Evolutionary conservation across 92 coral and sea anemone species (phyloP).

Genomic region (Desmophyllum pertusum): DNA sequence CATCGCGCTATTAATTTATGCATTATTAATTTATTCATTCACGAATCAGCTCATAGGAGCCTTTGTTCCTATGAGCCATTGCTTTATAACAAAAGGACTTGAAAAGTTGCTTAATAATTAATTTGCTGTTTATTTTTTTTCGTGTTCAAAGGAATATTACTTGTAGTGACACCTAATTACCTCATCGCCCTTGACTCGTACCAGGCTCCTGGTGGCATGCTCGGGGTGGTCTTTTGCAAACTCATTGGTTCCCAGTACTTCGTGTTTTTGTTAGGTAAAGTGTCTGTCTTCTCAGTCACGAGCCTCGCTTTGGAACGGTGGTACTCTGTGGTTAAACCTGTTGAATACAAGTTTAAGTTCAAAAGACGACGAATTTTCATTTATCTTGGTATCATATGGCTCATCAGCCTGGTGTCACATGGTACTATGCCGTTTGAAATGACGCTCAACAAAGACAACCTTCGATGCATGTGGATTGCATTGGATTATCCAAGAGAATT

Average conservation of each 20-base stretch:
- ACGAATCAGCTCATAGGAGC: no score
- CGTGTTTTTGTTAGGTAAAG: slow-evolving; percentile 71
- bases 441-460: slow-evolving; percentile 47
- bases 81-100: neutral
- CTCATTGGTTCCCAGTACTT: slow-evolving; percentile 78
- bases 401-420: slow-evolving; percentile 50
- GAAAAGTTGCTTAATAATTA: neutral
- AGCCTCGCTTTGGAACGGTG: slow-evolving; percentile 86
- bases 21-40: no score
- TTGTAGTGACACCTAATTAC: slow-evolving; percentile 63
- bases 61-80: no score
- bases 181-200: slow-evolving; percentile 48
- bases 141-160: slow-evolving; percentile 49
- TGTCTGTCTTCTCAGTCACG: slow-evolving; percentile 65
- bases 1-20: no score
- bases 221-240: slow-evolving; percentile 72
- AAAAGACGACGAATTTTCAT: slow-evolving; percentile 46
- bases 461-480: slow-evolving; percentile 51
- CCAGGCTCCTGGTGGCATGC: slow-evolving; percentile 51
- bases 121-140: neutral
- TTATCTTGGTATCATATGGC: slow-evolving; percentile 57
- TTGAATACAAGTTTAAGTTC: slow-evolving; percentile 46
- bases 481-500: slow-evolving; percentile 15
- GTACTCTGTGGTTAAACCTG: slow-evolving; percentile 76
- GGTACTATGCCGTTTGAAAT: slow-evolving; percentile 50